These are phyloP conservation scores for Vanessa atalanta DNA, from an alignment of 1,140 invertebrate species.

Conservation along the genomic window DNA sequence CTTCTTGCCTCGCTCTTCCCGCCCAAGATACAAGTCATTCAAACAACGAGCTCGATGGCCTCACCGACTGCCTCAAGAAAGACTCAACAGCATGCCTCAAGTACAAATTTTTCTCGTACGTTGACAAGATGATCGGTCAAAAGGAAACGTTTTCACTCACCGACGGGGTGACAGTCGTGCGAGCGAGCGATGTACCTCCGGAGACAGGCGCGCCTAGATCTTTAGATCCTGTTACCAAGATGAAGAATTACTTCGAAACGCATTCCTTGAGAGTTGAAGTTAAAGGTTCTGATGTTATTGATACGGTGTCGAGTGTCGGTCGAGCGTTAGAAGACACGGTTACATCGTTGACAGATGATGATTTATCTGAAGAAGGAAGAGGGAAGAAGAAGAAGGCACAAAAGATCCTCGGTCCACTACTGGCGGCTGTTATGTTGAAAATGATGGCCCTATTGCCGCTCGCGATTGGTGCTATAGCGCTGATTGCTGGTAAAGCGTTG, in stretches of 20 bases:
- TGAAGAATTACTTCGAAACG: slow-evolving; percentile 87
- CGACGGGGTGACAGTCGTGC: slow-evolving; percentile 91
- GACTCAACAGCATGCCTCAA: slow-evolving; percentile 91
- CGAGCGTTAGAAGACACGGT: slow-evolving; percentile 87
- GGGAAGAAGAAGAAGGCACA: slow-evolving; percentile 91
- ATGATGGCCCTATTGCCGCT: slow-evolving; percentile 88
- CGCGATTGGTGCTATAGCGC: slow-evolving; percentile 88
- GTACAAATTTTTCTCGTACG: slow-evolving; percentile 91
- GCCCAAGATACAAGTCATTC: slow-evolving; percentile 84
- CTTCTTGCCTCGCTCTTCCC: slow-evolving; percentile 82
- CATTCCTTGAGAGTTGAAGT: slow-evolving; percentile 92
- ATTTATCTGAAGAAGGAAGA: slow-evolving; percentile 84
- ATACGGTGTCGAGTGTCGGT: slow-evolving; percentile 88
- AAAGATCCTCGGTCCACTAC: slow-evolving; percentile 88
- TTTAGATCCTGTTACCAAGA: slow-evolving; percentile 84
- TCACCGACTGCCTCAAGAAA: slow-evolving; percentile 89
- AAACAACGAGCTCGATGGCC: slow-evolving; percentile 88
- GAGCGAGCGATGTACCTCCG: slow-evolving; percentile 82
- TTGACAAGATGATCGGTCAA: slow-evolving; percentile 89
- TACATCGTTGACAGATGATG: slow-evolving; percentile 83
- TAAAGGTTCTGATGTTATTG: slow-evolving; percentile 90
- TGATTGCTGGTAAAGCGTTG: slow-evolving; percentile 92
- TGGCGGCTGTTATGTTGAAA: slow-evolving; percentile 88
- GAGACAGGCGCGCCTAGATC: slow-evolving; percentile 88
- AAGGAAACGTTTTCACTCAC: slow-evolving; percentile 89